Base-by-base conservation (phyloP, 2,797 vertebrate genomes). In the Okamejei kenojei region DNA sequence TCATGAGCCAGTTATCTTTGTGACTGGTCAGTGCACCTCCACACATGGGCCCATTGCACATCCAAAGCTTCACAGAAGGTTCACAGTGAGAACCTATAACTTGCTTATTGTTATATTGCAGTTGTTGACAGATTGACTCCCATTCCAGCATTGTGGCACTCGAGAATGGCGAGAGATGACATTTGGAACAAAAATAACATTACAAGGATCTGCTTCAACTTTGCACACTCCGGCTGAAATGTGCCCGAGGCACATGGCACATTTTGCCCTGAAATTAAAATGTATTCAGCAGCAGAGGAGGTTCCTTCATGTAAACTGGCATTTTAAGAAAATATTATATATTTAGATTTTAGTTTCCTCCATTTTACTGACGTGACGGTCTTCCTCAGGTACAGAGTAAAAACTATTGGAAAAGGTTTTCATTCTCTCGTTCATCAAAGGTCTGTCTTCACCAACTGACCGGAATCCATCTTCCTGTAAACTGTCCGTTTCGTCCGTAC, bases 361-460 rank as follows among this genome's bases (percentile, higher is more conserved):
- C 9, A 35, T 23, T 68, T 88, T 10, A 21, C 61, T 21, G 1
- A 19, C 8, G 84, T 2, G 21, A 35, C n/a, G 35, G 6, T 88
- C 35, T 35, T 17, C 63, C 61, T 65, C 63, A 35, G 61, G 63
- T 88, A 21, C 15, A 35, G n/a, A 35, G 84, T 63, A 88, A 88
- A 88, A 88, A 38, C 90, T 76, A 2, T 93, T 74, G 5, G 96
- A 96, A 0, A 96, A 96, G 93, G 88, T 26, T 17, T 94, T 94
- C 96, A 97, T 97, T 74, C 97, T 95, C 93, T 45, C 96, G 94
- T 97, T 97, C 73, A 95, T 61, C n/a, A 88, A 88, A 88, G 84
- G n/a, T 88, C n/a, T n/a, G 54, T 13, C 68, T 26, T 88, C 61
- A 1, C 84, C 32, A 21, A 95, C 7, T 81, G 73, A 92, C 77